phyloP scores from a whole-genome alignment of 2,113 vertebrate genomes.

The Callipepla californica region DNA sequence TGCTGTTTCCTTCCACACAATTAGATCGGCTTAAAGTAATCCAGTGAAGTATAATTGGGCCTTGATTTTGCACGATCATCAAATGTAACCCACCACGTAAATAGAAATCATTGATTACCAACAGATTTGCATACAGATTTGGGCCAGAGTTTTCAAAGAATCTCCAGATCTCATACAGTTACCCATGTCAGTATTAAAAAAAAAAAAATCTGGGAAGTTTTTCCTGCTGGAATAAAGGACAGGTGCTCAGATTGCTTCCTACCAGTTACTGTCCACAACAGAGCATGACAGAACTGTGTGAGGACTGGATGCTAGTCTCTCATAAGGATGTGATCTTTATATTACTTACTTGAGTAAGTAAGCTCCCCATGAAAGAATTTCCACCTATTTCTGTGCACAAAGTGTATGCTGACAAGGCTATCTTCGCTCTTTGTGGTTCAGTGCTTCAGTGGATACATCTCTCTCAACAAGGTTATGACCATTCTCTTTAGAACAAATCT shows the following conservation, averaged over 20 bases:
- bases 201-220: not conserved
- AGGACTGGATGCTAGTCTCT: not conserved
- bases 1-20: not conserved
- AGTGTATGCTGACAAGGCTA: not conserved
- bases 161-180: not conserved
- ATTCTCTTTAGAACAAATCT: conserved; percentile 70
- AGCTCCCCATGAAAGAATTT: not conserved
- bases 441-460: not conserved
- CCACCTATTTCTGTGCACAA: not conserved
- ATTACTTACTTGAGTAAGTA: not conserved
- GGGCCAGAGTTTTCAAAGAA: not conserved
- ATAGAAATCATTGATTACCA: not conserved
- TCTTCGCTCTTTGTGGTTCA: not conserved
- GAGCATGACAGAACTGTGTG: not conserved
- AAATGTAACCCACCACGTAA: not conserved
- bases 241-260: not conserved
- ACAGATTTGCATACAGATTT: not conserved
- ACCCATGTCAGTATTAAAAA: not conserved
- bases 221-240: not conserved
- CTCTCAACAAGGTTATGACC: not conserved
- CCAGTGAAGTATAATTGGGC: not conserved
- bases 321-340: not conserved
- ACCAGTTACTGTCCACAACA: not conserved
- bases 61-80: not conserved
- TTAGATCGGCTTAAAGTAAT: not conserved